These are phyloP conservation scores for Theristicus caerulescens DNA, from an alignment of 2,113 vertebrate genomes.

Conservation along the genomic window DNA sequence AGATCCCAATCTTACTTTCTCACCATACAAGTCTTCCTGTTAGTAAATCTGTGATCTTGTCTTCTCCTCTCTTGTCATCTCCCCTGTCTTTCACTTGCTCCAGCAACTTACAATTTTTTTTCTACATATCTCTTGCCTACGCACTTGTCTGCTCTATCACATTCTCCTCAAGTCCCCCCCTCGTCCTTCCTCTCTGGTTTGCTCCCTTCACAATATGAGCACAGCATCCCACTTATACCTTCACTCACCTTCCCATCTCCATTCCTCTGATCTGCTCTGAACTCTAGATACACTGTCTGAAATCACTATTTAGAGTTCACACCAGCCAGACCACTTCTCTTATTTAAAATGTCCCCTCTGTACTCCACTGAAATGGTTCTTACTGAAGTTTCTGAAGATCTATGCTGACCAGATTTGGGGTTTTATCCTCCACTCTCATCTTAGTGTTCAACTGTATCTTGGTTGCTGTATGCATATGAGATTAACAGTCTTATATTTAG, in stretches of 20 bases:
- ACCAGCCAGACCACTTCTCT: background rate
- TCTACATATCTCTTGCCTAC: accelerated
- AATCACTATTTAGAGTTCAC: background rate
- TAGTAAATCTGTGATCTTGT: background rate
- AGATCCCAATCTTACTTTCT: background rate
- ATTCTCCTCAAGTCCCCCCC: background rate
- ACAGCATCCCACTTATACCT: background rate
- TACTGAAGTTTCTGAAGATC: background rate
- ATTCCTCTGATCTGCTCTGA: background rate
- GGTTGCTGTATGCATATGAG: background rate
- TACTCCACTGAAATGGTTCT: background rate
- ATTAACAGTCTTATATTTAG: background rate
- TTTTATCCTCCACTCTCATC: background rate
- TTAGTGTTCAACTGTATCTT: background rate
- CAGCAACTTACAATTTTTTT: background rate
- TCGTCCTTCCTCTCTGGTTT: background rate
- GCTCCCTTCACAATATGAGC: background rate
- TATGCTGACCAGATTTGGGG: background rate
- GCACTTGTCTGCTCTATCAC: background rate
- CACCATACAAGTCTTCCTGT: background rate
- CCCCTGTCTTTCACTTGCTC: background rate
- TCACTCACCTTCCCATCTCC: background rate
- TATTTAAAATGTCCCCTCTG: background rate
- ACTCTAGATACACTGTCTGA: background rate
- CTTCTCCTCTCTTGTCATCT: background rate